Base-by-base conservation (phyloP, 2,797 vertebrate species). In the Phataginus tricuspis region DNA sequence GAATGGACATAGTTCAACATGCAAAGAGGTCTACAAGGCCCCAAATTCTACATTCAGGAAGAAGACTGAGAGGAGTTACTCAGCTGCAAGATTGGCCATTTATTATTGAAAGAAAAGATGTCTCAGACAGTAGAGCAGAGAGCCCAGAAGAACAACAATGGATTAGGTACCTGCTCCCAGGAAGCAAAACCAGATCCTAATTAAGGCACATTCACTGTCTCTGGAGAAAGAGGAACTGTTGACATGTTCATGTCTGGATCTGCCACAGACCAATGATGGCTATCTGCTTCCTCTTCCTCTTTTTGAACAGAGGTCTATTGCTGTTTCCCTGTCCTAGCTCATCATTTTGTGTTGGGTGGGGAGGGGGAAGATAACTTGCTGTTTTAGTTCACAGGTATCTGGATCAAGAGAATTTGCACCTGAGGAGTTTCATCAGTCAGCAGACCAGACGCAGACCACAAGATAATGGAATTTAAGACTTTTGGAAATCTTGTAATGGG, bases 371-470 rank as follows among this genome's bases (percentile, higher is more conserved):
- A 34, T 71, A 90, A 91, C 21, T 61, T 61, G 93, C 31, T 49
- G 84, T 83, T 71, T 69, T 57, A 89, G 19, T 94, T 86, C 37
- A 49, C 49, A 77, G 45, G 21, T 91, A 78, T 84, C 92, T 80
- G 53, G 59, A 87, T 80, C 55, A 86, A 95, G 18, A 85, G 51
- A 91, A 74, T 53, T n/a, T 64, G 19, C 27, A 69, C 27, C 83
- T 49, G n/a, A n/a, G 5, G 49, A 86, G 39, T 77, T 91, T 75
- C 49, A 84, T 61, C 66, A 87, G 39, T 85, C 25, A 87, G 25
- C 37, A 75, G 27, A 92, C 19, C 57, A 75, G 23, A 71, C 25
- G 49, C 57, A 57, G 31, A 80, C 34, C 69, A 91, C 27, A n/a
- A 84, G 75, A 87, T 27, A 82, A 21, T n/a, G 19, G 19, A 25